phyloP scores from a whole-genome alignment of 1,140 invertebrate species.

The Samia ricini region DNA sequence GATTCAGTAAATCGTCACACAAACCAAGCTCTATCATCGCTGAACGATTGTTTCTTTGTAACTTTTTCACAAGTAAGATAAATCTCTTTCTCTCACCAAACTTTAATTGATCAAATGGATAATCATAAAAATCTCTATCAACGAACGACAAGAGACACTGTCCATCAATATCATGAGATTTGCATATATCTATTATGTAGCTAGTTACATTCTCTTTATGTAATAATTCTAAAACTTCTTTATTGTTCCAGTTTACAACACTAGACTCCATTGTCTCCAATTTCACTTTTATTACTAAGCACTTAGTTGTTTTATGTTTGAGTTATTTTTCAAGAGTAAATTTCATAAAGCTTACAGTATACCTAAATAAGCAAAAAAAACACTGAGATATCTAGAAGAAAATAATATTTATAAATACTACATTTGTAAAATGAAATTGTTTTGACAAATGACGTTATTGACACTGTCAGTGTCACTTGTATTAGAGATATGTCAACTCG shows the following conservation, averaged over 20 bases:
- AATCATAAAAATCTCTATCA: constrained; percentile 72
- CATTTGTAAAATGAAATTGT: constrained; percentile 2
- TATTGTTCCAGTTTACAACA: constrained; percentile 71
- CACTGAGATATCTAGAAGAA: constrained; percentile 12
- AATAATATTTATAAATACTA: constrained; percentile 7
- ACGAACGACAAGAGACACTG: constrained; percentile 68
- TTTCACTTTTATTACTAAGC: constrained; percentile 16
- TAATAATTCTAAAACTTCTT: constrained; percentile 74
- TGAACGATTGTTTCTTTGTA: constrained; percentile 65
- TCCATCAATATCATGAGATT: constrained; percentile 67
- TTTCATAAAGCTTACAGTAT: constrained; percentile 21
- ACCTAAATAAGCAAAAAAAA: constrained; percentile 21
- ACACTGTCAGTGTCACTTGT: neutral
- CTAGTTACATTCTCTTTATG: constrained; percentile 70
- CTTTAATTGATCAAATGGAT: constrained; percentile 66
- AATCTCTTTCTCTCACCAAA: constrained; percentile 71
- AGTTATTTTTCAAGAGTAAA: constrained; percentile 13
- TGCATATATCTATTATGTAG: constrained; percentile 60
- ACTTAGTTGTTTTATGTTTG: constrained; percentile 6
- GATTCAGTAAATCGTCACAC: constrained; percentile 59
- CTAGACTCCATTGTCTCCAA: constrained; percentile 59
- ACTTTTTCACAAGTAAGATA: constrained; percentile 64
- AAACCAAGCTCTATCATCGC: constrained; percentile 71
- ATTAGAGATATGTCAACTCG: too few species aligned
- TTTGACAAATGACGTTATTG: neutral